Percentiles rank a stretch among this genome's conserved stretches.
phyloP scores from a whole-genome alignment of 2,113 vertebrate genomes.

The Colaptes auratus region DNA sequence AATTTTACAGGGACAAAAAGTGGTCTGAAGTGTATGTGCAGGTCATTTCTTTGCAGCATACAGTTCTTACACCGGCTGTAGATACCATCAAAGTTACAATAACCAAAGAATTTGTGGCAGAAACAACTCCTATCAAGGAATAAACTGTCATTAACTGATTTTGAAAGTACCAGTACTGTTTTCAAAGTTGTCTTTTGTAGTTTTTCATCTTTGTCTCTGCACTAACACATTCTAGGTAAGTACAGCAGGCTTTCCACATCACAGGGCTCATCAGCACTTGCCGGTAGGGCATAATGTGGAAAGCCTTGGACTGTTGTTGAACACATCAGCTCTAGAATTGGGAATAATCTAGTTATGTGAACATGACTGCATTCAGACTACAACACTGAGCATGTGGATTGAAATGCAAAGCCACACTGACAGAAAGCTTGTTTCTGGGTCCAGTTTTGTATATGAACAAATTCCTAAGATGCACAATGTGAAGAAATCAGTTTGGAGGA shows the following conservation, averaged over 20 bases:
- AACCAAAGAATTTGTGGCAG: neutral
- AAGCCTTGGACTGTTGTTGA: neutral
- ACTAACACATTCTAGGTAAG: neutral
- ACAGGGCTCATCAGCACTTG: neutral
- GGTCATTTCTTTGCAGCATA: neutral
- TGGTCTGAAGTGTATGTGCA: neutral
- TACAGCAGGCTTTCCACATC: neutral
- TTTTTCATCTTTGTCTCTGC: neutral
- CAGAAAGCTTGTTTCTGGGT: fast-evolving
- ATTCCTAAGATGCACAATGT: neutral
- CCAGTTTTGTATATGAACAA: neutral
- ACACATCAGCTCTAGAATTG: neutral
- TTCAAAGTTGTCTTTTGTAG: neutral
- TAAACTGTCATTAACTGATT: neutral
- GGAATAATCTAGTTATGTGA: neutral
- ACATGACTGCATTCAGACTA: neutral
- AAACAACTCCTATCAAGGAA: neutral
- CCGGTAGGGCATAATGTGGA: fast-evolving
- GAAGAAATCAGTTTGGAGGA: neutral
- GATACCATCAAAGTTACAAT: neutral
- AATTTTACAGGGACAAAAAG: neutral
- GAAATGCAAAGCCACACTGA: neutral
- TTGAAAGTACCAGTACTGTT: neutral
- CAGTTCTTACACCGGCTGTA: neutral
- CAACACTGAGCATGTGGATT: neutral